Base-by-base conservation (phyloP, 2,113 vertebrate genomes). In the Antennarius striatus region DNA sequence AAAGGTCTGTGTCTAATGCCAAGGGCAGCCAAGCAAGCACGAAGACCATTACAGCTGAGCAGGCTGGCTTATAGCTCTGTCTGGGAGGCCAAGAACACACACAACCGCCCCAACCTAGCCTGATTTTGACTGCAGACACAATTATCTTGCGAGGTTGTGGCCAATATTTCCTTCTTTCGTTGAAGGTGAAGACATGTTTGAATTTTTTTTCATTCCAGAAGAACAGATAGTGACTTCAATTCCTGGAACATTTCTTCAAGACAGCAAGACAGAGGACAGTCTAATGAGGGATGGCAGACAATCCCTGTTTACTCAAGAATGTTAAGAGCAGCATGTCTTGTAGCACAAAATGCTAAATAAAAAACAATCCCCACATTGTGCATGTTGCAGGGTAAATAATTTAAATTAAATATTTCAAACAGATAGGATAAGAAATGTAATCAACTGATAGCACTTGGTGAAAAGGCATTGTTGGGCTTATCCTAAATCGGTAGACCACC, bases 21-120 rank as follows among this genome's bases (percentile, higher is more conserved):
- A 70, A 77, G 88, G 86, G 87, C 89, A 88, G 79, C 75, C 76
- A 77, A 73, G 79, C 80, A 83, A 73, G 80, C 91, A 90, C 86
- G 75, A 30, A 87, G 79, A 81, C 87, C 78, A 88, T 91, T 86
- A 85, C 68, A 83, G 80, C 77, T 61, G 77, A 86, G 75, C 66
- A 39, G 63, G 52, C 64, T 63, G 76, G 85, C 84, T 88, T 73
- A 80, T 29, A 73, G 71, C 71, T 76, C 46, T 65, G 76, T 80
- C 85, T 79, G 77, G 61, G 71, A 80, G 79, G 70, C 73, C 76
- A 74, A 69, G 77, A 85, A 78, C 72, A 77, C 55, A 75, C 29
- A 75, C 3, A 11, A 13, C 17, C 39, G 4, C 2, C 14, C 11
- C 42, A 39, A 36, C 30, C 45, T 13, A 40, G 57, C 74, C 62